Conservation (phyloP, 2,888 invertebrate species). For the Eurois occulta region DNA sequence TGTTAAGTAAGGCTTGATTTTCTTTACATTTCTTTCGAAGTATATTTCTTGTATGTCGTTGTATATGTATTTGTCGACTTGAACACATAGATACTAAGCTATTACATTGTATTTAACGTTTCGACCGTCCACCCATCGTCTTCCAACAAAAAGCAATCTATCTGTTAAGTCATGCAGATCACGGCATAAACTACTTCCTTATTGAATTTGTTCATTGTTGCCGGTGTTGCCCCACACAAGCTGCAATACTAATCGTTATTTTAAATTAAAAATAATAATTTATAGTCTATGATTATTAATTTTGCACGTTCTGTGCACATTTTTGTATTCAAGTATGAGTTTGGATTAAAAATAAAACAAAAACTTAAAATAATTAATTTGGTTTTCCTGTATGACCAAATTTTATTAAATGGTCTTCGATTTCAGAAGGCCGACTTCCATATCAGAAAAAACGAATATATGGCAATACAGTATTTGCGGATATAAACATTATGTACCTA, state of each 20-base stretch:
- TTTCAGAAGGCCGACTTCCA: conserved; percentile 25
- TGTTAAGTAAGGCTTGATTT: not conserved
- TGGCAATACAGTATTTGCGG: not conserved
- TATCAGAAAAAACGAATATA: not conserved
- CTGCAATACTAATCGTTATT: conserved; percentile 50
- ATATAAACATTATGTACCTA: not conserved
- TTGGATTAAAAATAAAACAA: conserved; percentile 13
- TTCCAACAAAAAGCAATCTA: conserved; percentile 52
- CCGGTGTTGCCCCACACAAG: conserved; percentile 47
- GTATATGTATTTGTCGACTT: not conserved
- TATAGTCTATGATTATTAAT: conserved; percentile 36
- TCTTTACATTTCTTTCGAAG: not conserved
- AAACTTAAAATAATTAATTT: not conserved
- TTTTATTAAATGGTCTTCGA: not conserved
- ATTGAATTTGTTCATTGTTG: conserved; percentile 60
- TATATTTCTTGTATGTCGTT: no score
- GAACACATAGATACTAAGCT: not conserved
- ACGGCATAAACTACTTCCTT: conserved; percentile 60
- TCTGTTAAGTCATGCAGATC: conserved; percentile 66
- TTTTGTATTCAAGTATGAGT: not conserved
- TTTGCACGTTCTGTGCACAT: conserved; percentile 31
- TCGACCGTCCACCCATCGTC: conserved; percentile 17
- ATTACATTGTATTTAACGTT: not conserved
- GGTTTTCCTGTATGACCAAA: conserved; percentile 27
- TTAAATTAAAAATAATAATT: conserved; percentile 38